Evolutionary conservation across 1,140 invertebrate genomes (phyloP).

Genomic region (Aphidius ervi): DNA sequence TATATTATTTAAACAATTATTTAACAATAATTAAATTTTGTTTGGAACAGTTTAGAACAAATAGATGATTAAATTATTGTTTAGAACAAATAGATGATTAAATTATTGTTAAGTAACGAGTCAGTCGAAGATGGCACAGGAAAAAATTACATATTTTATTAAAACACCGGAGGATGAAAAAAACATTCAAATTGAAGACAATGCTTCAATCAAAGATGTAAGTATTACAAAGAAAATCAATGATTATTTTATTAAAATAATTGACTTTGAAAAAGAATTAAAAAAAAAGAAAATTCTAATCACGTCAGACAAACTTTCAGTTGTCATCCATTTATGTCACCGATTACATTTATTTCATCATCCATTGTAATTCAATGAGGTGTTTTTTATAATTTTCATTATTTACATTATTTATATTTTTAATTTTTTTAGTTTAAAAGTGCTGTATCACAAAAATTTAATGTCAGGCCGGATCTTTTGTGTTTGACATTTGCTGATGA

Average conservation of each 20-base stretch:
- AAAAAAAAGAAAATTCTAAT: too few relatives aligned
- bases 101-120: too few relatives aligned
- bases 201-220: constrained; percentile 88
- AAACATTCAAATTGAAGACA: constrained; percentile 77
- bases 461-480: constrained; percentile 81
- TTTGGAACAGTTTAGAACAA: too few relatives aligned
- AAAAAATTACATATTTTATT: constrained; percentile 81
- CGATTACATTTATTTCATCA: constrained; percentile 6
- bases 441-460: constrained; percentile 82
- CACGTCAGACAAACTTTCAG: background rate
- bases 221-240: constrained; percentile 42
- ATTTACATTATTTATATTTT: constrained; percentile 20
- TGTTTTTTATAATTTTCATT: background rate
- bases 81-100: too few relatives aligned
- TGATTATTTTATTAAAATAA: background rate
- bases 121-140: constrained; percentile 51
- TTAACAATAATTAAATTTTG: too few relatives aligned
- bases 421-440: constrained; percentile 77
- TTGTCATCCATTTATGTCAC: background rate
- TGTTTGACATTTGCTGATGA: constrained; percentile 99
- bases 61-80: too few relatives aligned
- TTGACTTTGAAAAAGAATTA: constrained; percentile 7
- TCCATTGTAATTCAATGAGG: background rate
- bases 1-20: too few relatives aligned
- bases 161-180: constrained; percentile 95